Percentiles rank a stretch among this genome's conserved stretches.
Conservation (phyloP, 2,888 invertebrate species). For the Sinodicranocentrus sp. region DNA sequence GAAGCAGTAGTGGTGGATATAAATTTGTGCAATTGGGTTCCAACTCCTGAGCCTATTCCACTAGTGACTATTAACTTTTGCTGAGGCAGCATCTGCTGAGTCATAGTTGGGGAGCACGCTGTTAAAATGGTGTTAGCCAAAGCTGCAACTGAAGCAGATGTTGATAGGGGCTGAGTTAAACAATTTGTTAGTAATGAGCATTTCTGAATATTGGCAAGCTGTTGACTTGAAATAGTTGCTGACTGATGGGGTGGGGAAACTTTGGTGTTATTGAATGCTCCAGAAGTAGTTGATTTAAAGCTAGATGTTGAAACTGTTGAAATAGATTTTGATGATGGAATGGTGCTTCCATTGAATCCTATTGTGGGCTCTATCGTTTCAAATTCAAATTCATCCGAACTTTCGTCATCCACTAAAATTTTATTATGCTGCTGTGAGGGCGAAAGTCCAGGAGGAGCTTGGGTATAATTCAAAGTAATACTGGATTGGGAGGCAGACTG, state of each 20-base stretch:
- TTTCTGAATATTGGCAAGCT: constrained; percentile 53
- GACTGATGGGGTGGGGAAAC: background rate
- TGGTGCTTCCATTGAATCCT: constrained; percentile 58
- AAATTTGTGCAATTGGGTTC: constrained; percentile 45
- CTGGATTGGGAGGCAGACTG: constrained; percentile 41
- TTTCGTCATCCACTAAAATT: constrained; percentile 69
- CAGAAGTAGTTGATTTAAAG: background rate
- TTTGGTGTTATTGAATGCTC: background rate
- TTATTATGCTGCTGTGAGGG: constrained; percentile 12
- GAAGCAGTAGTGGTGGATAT: constrained; percentile 15
- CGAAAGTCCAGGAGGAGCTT: constrained; percentile 12
- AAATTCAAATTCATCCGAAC: constrained; percentile 75
- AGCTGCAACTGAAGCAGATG: constrained; percentile 40
- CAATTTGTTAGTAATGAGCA: constrained; percentile 54
- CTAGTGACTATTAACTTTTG: constrained; percentile 45
- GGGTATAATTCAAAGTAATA: constrained; percentile 65
- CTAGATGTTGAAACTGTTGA: constrained; percentile 6
- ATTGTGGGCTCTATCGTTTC: constrained; percentile 76
- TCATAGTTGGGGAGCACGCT: constrained; percentile 8
- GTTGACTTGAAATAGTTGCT: constrained; percentile 47
- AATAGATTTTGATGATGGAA: constrained; percentile 18
- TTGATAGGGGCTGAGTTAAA: constrained; percentile 44
- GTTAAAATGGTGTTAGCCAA: constrained; percentile 56
- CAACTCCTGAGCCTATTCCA: constrained; percentile 22
- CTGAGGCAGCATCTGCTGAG: constrained; percentile 13